Evolutionary conservation across 2,113 vertebrate genomes (phyloP), one percentile per base, ranked within the genome.

Genomic region (Ciconia boyciana): DNA sequence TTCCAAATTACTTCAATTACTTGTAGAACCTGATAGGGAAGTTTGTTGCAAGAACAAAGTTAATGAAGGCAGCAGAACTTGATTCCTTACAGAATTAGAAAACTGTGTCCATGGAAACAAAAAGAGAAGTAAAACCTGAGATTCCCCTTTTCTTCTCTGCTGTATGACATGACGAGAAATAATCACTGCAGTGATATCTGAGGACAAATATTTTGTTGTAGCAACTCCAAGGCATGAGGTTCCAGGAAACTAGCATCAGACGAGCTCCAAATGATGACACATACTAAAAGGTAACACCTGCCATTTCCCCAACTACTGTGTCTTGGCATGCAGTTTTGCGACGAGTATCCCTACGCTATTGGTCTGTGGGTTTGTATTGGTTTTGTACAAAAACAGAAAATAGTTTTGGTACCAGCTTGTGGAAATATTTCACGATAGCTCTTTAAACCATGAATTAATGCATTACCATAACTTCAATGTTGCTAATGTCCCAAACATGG

Each of bases 51-150:
- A 97, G 97, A 98, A 93, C 32, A 81, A 93, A 97, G 92, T 97
- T 98, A 97, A 97, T 95, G 97, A 98, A 97, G 96, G 80, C 96
- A 97, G 95, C 93, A 97, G 97, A 96, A 96, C 95, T 95, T 96
- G 83, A 94, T 97, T 97, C 90, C 91, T 91, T 91, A 92, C 94
- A 97, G 94, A 98, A 96, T 98, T 97, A 96, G 97, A 97, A 98
- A 97, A 80, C 85, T 72, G 98, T 98, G 97, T 96, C 98, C 98
- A 98, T 98, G 98, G 98, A 98, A 98, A 98, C 98, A 96, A 97
- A 97, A 96, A 82, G 76, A 94, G 95, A 97, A 96, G 96, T 85
- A 94, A 97, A 97, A 93, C 84, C 90, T 96, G 93, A 97, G 94
- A 97, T 97, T 96, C 90, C 64, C 31, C 87, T 94, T 89, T 89